Conservation (phyloP, 2,113 vertebrate genomes). For the Periophthalmodon schlosseri region DNA sequence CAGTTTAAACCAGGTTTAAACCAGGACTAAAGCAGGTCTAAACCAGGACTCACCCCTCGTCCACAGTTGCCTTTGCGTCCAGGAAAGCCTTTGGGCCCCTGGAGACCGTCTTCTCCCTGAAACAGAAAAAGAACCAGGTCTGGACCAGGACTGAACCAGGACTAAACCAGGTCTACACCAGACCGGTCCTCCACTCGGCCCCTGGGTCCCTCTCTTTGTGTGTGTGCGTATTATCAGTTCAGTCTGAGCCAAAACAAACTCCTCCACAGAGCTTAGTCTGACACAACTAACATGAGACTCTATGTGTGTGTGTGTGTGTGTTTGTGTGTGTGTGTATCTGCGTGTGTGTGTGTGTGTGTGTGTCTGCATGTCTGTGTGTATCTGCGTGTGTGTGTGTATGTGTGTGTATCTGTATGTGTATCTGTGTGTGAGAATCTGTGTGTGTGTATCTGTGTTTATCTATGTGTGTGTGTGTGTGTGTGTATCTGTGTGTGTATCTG, state of each 20-base stretch:
- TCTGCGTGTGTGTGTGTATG: background rate
- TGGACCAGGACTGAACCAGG: background rate
- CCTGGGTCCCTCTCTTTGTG: background rate
- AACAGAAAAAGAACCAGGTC: background rate
- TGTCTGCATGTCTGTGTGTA: background rate
- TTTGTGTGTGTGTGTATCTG: background rate
- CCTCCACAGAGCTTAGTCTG: too few species aligned
- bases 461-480: background rate
- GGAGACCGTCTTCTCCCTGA: background rate
- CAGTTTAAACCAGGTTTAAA: background rate
- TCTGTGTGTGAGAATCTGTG: background rate
- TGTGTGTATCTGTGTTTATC: too few species aligned
- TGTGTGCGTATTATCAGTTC: background rate
- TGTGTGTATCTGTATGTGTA: background rate
- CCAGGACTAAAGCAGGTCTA: background rate
- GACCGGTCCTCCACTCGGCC: too few species aligned
- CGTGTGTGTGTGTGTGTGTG: too few species aligned
- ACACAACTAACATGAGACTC: background rate
- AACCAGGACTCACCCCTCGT: background rate
- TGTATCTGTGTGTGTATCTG: background rate
- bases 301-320: background rate
- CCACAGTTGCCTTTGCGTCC: background rate
- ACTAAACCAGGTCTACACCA: background rate
- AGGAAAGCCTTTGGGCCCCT: background rate
- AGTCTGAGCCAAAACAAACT: too few species aligned